Conservation (phyloP, 2,797 vertebrate species). For the Clarias platycephalus region DNA sequence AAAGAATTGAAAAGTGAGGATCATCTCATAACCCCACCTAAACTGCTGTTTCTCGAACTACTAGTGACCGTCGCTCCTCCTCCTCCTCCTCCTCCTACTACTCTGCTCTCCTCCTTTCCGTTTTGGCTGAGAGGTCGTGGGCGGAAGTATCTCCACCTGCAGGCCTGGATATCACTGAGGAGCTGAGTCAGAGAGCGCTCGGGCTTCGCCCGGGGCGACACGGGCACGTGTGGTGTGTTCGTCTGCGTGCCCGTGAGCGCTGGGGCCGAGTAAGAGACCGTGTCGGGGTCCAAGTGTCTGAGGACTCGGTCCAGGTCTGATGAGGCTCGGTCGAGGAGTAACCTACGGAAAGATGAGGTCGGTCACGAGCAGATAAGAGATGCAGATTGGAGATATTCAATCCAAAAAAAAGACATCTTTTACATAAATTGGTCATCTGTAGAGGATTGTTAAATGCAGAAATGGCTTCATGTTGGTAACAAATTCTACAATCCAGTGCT, state of each 20-base stretch:
- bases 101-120: conserved; percentile 75
- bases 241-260: conserved; percentile 75
- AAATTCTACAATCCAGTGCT: not conserved
- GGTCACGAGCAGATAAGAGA: not conserved
- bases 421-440: not conserved
- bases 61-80: conserved; percentile 70
- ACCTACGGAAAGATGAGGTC: conserved; percentile 64
- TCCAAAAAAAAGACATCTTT: not conserved
- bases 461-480: not conserved
- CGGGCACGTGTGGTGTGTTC: conserved; percentile 57
- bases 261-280: conserved; percentile 75
- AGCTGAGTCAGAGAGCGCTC: conserved; percentile 81
- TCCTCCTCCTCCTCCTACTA: conserved; percentile 24
- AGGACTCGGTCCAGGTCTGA: conserved; percentile 80
- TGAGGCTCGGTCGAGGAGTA: conserved; percentile 86
- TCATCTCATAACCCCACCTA: conserved; percentile 71
- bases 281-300: conserved; percentile 83
- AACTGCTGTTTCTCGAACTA: conserved; percentile 74
- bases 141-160: conserved; percentile 89
- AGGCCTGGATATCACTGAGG: conserved; percentile 87
- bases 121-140: conserved; percentile 78
- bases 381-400: not conserved
- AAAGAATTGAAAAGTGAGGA: no score
- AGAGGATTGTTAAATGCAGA: not conserved
- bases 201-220: conserved; percentile 71